A percentile compares a stretch with the other conserved stretches of the same genome.
These are phyloP conservation scores for Nothobranchius furzeri DNA, from an alignment of 2,113 vertebrate species.

Conservation along the genomic window DNA sequence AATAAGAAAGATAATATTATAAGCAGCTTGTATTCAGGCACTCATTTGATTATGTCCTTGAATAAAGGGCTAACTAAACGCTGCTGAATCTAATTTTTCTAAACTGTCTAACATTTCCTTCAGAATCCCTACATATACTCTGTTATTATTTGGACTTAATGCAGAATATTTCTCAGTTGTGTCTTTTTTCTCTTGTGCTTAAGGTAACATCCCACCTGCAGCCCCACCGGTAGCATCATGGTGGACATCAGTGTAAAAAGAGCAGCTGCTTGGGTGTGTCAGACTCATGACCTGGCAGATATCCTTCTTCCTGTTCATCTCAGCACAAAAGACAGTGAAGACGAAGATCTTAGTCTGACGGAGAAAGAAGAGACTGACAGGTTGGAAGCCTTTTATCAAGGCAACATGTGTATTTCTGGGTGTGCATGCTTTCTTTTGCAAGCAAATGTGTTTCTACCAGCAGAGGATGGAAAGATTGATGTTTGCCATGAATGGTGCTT, in stretches of 20 bases:
- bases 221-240: conserved; percentile 32
- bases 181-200: not conserved
- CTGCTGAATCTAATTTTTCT: too few relatives aligned
- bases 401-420: too few relatives aligned
- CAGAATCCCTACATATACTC: too few relatives aligned
- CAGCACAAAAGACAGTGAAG: not conserved
- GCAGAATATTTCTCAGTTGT: not conserved
- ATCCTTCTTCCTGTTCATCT: conserved; percentile 41
- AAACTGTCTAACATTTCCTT: too few relatives aligned
- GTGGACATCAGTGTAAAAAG: conserved; percentile 50
- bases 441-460: fast-evolving
- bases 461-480: not conserved
- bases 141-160: too few relatives aligned
- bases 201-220: not conserved
- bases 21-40: too few relatives aligned
- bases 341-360: conserved; percentile 21
- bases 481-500: not conserved
- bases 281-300: conserved; percentile 7
- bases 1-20: not conserved
- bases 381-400: conserved; percentile 13
- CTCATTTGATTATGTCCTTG: too few relatives aligned
- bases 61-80: too few relatives aligned
- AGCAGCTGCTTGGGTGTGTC: conserved; percentile 51
- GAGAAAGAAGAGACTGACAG: not conserved
- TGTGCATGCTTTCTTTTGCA: too few relatives aligned